A percentile compares a stretch with the other conserved stretches of the same genome.
phyloP scores from a whole-genome alignment of 1,140 invertebrate genomes.

The Linepithema humile region DNA sequence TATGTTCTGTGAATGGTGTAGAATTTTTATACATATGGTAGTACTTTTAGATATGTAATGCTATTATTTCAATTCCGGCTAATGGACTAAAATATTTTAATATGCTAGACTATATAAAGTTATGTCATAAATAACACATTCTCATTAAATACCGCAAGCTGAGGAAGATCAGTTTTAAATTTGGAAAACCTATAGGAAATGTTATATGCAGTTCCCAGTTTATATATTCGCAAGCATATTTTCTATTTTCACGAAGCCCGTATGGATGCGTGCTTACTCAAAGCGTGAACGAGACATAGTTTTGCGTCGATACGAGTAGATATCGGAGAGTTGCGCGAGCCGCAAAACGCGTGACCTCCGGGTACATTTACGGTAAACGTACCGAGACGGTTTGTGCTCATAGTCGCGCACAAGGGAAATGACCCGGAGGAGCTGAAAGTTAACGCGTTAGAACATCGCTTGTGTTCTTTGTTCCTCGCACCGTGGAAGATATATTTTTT shows the following conservation, averaged over 20 bases:
- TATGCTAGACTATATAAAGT: background rate
- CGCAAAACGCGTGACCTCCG: constrained; percentile 44
- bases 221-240: background rate
- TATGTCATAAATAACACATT: background rate
- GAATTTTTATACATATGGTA: background rate
- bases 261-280: constrained; percentile 17
- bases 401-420: constrained; percentile 23
- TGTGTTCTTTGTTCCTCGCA: background rate
- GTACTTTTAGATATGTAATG: background rate
- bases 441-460: constrained; percentile 39
- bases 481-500: constrained; percentile 17
- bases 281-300: constrained; percentile 42
- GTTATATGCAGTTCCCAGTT: background rate
- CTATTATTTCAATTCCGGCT: background rate
- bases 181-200: background rate
- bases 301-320: constrained; percentile 27
- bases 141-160: background rate
- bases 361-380: constrained; percentile 23
- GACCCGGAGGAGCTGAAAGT: constrained; percentile 25
- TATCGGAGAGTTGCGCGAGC: constrained; percentile 52
- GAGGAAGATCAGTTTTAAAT: background rate
- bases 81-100: background rate
- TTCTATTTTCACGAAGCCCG: constrained; percentile 18
- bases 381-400: constrained; percentile 14
- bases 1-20: background rate